A percentile compares a stretch with the other conserved stretches of the same genome.
Conservation (phyloP, 2,113 vertebrate genomes). For the Riparia riparia region DNA sequence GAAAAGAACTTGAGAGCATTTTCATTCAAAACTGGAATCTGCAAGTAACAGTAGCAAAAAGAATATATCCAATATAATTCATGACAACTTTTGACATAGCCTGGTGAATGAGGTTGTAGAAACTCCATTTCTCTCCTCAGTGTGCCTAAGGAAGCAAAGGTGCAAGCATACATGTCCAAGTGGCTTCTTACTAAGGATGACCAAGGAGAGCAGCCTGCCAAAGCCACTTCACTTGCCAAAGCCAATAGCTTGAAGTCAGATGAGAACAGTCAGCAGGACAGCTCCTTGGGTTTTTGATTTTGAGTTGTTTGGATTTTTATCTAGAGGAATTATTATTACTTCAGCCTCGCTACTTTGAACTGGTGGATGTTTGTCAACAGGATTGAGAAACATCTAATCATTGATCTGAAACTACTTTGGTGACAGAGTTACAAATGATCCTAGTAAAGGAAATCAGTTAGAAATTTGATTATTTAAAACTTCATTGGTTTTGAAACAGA, state of each 20-base stretch:
- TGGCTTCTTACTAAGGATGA: not conserved
- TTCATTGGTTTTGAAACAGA: not conserved
- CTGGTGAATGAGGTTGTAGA: not conserved
- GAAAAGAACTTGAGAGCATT: not conserved
- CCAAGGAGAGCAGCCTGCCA: not conserved
- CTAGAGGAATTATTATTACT: not conserved
- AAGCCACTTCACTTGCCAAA: not conserved
- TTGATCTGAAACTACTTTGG: not conserved
- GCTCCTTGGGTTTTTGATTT: not conserved
- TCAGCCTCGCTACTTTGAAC: not conserved
- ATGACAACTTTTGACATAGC: not conserved
- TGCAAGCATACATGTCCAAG: not conserved
- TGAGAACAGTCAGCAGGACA: not conserved
- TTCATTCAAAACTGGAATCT: not conserved
- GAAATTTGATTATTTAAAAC: not conserved
- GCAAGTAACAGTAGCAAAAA: not conserved
- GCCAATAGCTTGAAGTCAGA: not conserved
- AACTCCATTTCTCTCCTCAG: not conserved
- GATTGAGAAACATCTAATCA: not conserved
- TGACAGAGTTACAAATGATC: not conserved
- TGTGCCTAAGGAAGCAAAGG: not conserved
- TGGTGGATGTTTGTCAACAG: not conserved
- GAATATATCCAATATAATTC: not conserved
- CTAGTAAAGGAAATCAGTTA: not conserved
- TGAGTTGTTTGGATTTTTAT: not conserved